Conservation (phyloP, 2,113 vertebrate genomes). For the Hippolais icterina region DNA sequence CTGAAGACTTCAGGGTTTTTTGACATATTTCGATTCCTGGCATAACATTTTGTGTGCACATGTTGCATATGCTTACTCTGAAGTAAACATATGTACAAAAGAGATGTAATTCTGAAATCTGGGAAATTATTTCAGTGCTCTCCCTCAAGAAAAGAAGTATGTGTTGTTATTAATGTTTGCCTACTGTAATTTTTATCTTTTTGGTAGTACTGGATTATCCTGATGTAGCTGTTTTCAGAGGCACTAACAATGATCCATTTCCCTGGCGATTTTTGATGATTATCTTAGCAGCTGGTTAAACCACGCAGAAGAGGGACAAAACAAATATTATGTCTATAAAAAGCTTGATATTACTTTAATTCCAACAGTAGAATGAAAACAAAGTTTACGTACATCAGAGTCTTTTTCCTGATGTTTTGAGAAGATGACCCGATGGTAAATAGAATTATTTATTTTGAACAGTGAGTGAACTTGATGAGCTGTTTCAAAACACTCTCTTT, state of each 20-base stretch:
- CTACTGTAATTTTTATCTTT: background rate
- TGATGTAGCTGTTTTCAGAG: background rate
- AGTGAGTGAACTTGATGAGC: constrained; percentile 23
- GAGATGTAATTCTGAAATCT: background rate
- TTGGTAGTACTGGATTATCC: background rate
- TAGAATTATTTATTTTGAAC: constrained; percentile 40
- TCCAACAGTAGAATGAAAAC: constrained; percentile 14
- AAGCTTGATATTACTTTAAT: constrained; percentile 5
- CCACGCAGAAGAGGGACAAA: background rate
- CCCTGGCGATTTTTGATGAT: background rate
- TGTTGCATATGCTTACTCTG: background rate
- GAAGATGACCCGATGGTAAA: constrained; percentile 29
- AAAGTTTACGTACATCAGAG: background rate
- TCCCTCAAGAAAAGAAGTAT: background rate
- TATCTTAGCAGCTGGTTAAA: constrained; percentile 40
- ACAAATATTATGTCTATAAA: constrained; percentile 39
- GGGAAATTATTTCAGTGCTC: background rate
- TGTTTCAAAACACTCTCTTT: constrained; percentile 29
- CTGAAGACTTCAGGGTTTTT: background rate
- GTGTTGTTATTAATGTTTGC: background rate
- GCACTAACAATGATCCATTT: background rate
- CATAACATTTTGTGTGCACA: background rate
- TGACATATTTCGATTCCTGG: background rate
- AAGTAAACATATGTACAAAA: background rate
- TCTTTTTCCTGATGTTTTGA: constrained; percentile 42